Base-by-base conservation (phyloP, 2,888 invertebrate species). In the Heliconius sara region DNA sequence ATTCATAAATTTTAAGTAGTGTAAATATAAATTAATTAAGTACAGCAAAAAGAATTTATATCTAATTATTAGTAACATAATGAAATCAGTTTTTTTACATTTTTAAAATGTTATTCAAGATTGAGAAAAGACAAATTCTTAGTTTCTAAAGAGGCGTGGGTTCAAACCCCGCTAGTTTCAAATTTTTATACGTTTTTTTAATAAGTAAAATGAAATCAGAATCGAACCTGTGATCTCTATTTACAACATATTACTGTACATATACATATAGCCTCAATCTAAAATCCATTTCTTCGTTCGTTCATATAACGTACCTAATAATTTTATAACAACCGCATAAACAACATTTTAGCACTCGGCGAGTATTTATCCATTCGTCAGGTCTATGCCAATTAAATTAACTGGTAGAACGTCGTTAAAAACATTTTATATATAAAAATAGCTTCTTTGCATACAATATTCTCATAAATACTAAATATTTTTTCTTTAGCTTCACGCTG, bases 321-420 rank as follows among this genome's bases (percentile, higher is more conserved):
- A 75, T 65, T 43, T 65, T 65, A 75, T 75, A 75, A 65, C 43
- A 66, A 66, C 30, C 65, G 63, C 27, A 47, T 75, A 66, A 65
- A 66, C 43, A 65, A 75, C 25, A 57, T 60, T 57, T 73, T 57
- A 73, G 60, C 73, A 60, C 71, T 78, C 75, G 65, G 43, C 27
- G 25, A 77, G 66, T 79, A 81, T 81, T 83, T 83, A 83, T 78
- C 68, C 77, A 83, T 83, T 83, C 80, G 83, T 83, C 81, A 81
- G 77, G 80, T 80, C 75, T 77, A 77, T 77, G 63, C 65, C 80
- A 79, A 83, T 80, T 83, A 80, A 77, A 76, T 74, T 30, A 72
- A 76, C 19, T 74, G 77, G 80, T 80, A 72, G 82, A 77, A 43
- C 30, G 79, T 68, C 47, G 63, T 77, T 60, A 68, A 70, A 57